phyloP scores from a whole-genome alignment of 2,888 invertebrate species.

The Parnassius mnemosyne region DNA sequence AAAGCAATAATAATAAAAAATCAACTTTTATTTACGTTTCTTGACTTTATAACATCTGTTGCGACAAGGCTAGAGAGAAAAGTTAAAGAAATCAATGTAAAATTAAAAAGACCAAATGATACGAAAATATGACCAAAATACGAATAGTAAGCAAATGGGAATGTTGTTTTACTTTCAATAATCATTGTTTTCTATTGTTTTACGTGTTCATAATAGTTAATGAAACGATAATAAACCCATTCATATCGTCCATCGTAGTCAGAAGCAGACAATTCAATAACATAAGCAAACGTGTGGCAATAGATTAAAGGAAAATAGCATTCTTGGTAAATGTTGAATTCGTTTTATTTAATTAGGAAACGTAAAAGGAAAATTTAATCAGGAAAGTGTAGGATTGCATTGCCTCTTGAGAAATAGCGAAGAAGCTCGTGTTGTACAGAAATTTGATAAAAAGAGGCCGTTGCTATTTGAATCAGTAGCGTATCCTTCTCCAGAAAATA shows the following conservation, averaged over 20 bases:
- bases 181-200: conserved; percentile 29
- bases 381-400: too few relatives aligned
- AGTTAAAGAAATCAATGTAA: background rate
- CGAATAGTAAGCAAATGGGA: conserved; percentile 17
- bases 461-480: too few relatives aligned
- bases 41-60: too few relatives aligned
- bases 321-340: conserved; percentile 10
- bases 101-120: background rate
- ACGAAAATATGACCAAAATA: background rate
- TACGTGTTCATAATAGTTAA: conserved; percentile 25
- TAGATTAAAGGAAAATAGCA: conserved; percentile 11
- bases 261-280: conserved; percentile 24
- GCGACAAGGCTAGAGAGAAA: too few relatives aligned
- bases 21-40: too few relatives aligned
- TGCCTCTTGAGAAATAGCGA: too few relatives aligned
- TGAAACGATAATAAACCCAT: conserved; percentile 26
- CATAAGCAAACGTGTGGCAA: conserved; percentile 22
- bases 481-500: too few relatives aligned
- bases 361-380: too few relatives aligned
- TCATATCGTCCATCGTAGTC: conserved; percentile 13
- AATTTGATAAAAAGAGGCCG: too few relatives aligned
- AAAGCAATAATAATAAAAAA: too few relatives aligned
- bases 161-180: conserved; percentile 26
- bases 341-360: too few relatives aligned
- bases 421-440: too few relatives aligned